phyloP scores from a whole-genome alignment of 1,140 invertebrate species.

The Mercenaria mercenaria region DNA sequence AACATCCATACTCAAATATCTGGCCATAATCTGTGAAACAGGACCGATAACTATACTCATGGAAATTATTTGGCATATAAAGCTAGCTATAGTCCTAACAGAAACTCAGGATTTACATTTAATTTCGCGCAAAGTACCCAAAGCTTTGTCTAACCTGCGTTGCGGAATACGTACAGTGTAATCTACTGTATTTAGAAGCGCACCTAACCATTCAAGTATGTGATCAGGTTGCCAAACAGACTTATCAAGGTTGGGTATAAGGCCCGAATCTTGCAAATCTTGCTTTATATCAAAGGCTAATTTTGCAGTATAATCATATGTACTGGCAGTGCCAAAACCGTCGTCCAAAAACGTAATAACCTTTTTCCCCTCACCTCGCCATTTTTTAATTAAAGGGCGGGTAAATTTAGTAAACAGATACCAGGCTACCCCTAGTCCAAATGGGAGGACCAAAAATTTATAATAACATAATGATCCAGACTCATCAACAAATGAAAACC shows the following conservation, averaged over 20 bases:
- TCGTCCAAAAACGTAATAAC: slow-evolving; percentile 49
- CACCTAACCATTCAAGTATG: slow-evolving; percentile 15
- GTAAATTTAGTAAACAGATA: slow-evolving; percentile 60
- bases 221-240: slow-evolving; percentile 22
- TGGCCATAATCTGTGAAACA: slow-evolving; percentile 25
- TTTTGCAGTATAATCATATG: neutral
- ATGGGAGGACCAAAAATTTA: slow-evolving; percentile 54
- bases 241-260: slow-evolving; percentile 35
- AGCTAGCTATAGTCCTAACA: neutral
- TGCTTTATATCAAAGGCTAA: neutral
- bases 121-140: neutral
- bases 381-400: slow-evolving; percentile 47
- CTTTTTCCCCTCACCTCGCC: slow-evolving; percentile 41
- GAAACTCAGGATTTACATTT: neutral
- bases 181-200: neutral
- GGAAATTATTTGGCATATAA: slow-evolving; percentile 32
- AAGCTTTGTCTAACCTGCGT: neutral
- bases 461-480: neutral
- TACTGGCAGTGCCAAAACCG: slow-evolving; percentile 33
- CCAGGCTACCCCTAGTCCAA: slow-evolving; percentile 35
- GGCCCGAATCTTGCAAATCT: slow-evolving; percentile 26
- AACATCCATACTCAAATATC: slow-evolving; percentile 46
- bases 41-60: slow-evolving; percentile 43
- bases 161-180: slow-evolving; percentile 17
- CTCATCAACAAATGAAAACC: neutral